Percentiles rank a stretch among this genome's conserved stretches.
Evolutionary conservation across 2,113 vertebrate genomes (phyloP).

Genomic region (Odocoileus virginianus): DNA sequence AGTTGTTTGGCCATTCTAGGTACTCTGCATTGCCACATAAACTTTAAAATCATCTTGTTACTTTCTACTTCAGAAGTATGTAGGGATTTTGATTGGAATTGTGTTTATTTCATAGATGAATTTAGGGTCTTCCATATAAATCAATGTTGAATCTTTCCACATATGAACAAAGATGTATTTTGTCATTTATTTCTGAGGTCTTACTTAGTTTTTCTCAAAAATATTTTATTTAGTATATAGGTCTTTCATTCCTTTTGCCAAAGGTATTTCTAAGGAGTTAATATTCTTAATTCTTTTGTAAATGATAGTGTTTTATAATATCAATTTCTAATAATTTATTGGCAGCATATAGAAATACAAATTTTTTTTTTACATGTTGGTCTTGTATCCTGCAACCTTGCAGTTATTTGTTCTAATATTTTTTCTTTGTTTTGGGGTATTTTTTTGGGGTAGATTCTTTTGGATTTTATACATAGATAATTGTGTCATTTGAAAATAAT

Average conservation of each 20-base stretch:
- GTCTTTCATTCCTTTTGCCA: not conserved
- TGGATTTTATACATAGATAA: not conserved
- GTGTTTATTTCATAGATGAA: not conserved
- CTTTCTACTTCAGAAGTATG: not conserved
- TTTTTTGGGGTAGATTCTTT: not conserved
- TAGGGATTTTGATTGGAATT: not conserved
- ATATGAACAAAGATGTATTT: not conserved
- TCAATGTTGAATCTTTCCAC: not conserved
- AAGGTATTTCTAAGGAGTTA: not conserved
- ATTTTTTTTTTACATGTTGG: not conserved
- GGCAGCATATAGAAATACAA: not conserved
- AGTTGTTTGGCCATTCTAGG: not conserved
- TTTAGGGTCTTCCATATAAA: not conserved
- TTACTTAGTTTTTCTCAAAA: not conserved
- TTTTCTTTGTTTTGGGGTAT: not conserved
- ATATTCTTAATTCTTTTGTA: not conserved
- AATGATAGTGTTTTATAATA: not conserved
- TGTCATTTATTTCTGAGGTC: not conserved
- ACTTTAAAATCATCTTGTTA: not conserved
- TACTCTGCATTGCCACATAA: not conserved
- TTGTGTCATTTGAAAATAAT: slow-evolving; percentile 1
- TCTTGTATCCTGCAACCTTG: not conserved
- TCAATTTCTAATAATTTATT: not conserved
- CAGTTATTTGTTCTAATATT: not conserved
- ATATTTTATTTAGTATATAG: not conserved